Percentiles rank a stretch among this genome's conserved stretches.
Evolutionary conservation across 2,888 invertebrate genomes (phyloP).

Genomic region (Pseudococcus jackbeardsleyi): DNA sequence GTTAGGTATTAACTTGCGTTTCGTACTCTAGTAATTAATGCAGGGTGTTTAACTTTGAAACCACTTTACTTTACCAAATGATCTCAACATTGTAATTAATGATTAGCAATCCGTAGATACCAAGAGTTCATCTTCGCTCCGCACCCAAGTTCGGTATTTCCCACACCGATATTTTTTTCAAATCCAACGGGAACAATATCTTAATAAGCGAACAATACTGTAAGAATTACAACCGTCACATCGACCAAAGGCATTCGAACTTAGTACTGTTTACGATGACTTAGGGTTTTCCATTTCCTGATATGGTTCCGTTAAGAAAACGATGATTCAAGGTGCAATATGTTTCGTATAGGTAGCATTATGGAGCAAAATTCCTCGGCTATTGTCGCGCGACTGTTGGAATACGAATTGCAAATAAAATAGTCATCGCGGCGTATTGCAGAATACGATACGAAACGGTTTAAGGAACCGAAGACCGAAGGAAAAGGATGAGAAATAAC

Average conservation of each 20-base stretch:
- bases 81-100: too few relatives aligned
- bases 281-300: neutral
- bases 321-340: slow-evolving; percentile 32
- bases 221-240: slow-evolving; percentile 16
- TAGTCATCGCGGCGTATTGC: slow-evolving; percentile 30
- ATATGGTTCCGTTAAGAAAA: slow-evolving; percentile 9
- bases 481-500: slow-evolving; percentile 51
- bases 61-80: too few relatives aligned
- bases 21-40: too few relatives aligned
- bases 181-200: slow-evolving; percentile 2
- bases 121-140: too few relatives aligned
- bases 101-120: too few relatives aligned
- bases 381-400: slow-evolving; percentile 15
- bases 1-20: too few relatives aligned
- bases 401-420: slow-evolving; percentile 28
- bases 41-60: too few relatives aligned
- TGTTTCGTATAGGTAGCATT: slow-evolving; percentile 29
- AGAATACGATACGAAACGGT: neutral
- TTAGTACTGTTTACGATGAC: neutral
- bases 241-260: neutral
- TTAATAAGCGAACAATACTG: slow-evolving; percentile 4
- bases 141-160: neutral
- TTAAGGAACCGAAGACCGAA: slow-evolving; percentile 35
- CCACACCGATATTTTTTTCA: neutral
- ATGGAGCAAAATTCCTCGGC: neutral